These are phyloP conservation scores for Ciconia stormi DNA, from an alignment of 2,113 vertebrate genomes.

Conservation along the genomic window DNA sequence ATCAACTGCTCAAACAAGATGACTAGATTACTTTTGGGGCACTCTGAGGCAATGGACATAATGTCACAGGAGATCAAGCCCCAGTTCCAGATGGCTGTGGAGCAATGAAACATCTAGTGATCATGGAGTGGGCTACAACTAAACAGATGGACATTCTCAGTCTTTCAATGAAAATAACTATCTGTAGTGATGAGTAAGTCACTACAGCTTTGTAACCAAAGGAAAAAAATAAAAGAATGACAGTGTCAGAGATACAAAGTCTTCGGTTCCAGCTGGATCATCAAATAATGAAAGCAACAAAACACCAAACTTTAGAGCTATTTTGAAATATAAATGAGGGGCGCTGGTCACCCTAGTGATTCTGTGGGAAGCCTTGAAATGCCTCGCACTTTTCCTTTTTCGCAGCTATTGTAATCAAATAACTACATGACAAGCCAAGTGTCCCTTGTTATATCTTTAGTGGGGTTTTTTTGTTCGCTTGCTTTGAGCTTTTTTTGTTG, in stretches of 20 bases:
- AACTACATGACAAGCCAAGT: not conserved
- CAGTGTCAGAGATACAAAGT: not conserved
- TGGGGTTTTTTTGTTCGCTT: not conserved
- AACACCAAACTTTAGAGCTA: not conserved
- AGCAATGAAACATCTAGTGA: not conserved
- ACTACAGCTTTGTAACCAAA: not conserved
- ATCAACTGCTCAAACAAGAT: slow-evolving; percentile 3
- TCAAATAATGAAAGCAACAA: not conserved
- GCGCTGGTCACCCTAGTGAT: not conserved
- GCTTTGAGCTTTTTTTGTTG: not conserved
- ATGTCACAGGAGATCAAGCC: not conserved
- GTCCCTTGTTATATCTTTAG: not conserved
- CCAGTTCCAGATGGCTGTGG: not conserved
- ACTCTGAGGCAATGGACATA: not conserved
- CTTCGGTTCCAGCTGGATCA: not conserved
- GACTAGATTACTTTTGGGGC: not conserved
- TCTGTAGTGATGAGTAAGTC: not conserved
- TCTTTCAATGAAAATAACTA: not conserved
- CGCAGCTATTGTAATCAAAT: not conserved
- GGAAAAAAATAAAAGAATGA: not conserved
- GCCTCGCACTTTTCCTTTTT: not conserved
- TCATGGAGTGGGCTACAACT: not conserved
- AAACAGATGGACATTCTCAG: not conserved
- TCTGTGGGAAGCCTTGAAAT: not conserved
- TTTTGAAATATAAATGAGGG: not conserved